These are phyloP conservation scores for Siniperca knerii DNA, from an alignment of 2,113 vertebrate species.

Conservation along the genomic window DNA sequence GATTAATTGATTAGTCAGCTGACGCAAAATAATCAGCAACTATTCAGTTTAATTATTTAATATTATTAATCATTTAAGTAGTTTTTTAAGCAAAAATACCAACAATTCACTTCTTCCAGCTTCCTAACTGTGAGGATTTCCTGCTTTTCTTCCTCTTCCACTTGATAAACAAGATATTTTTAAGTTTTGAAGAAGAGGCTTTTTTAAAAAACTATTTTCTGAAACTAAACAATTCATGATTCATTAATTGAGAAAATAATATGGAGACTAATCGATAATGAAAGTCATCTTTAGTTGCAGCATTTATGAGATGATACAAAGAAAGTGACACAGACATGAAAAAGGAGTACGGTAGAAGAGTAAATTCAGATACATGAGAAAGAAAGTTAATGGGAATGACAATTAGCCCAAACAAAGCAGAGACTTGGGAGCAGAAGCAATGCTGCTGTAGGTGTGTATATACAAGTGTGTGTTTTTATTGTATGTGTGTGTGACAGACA, in stretches of 20 bases:
- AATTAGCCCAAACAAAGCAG: background rate
- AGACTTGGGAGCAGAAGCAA: background rate
- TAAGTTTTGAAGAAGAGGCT: background rate
- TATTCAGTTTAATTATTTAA: no score
- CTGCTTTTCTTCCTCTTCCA: background rate
- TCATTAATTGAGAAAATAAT: background rate
- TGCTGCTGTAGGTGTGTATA: slow-evolving; percentile 1
- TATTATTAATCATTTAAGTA: no score
- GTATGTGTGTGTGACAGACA: slow-evolving; percentile 12
- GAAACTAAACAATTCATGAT: background rate
- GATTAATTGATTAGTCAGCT: background rate
- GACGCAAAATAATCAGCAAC: background rate
- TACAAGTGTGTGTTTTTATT: background rate
- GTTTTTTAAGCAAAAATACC: background rate
- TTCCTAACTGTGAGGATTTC: background rate
- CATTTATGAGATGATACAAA: background rate
- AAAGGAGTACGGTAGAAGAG: background rate
- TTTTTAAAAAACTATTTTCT: background rate
- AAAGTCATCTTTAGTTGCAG: background rate
- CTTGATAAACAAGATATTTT: background rate
- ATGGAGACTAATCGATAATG: background rate
- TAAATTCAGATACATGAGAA: background rate
- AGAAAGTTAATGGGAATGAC: background rate
- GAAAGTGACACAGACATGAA: background rate
- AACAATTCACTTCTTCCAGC: background rate